Conservation (phyloP, 2,797 vertebrate species). For the Sparidentex hasta region DNA sequence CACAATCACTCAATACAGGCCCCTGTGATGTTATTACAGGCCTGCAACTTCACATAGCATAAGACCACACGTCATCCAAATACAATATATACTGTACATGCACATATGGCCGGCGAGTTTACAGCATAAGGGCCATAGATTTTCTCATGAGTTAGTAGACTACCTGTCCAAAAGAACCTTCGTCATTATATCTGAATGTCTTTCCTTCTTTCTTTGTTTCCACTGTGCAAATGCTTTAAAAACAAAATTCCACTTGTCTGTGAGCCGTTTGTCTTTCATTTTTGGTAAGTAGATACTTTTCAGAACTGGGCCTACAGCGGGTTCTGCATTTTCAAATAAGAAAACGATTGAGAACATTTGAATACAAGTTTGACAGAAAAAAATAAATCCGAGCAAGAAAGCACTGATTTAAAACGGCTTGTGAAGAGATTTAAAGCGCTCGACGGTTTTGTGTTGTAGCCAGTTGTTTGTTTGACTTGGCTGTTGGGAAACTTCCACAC, state of each 20-base stretch:
- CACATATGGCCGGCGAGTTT: slow-evolving; percentile 29
- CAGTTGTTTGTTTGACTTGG: slow-evolving; percentile 35
- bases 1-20: not conserved
- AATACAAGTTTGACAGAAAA: slow-evolving; percentile 1
- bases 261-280: slow-evolving; percentile 24
- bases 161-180: slow-evolving; percentile 13
- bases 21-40: slow-evolving; percentile 34
- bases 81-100: slow-evolving; percentile 8
- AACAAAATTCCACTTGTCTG: slow-evolving; percentile 9
- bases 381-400: not conserved
- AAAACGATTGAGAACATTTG: not conserved
- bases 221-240: not conserved
- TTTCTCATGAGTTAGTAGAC: slow-evolving; percentile 16
- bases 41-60: not conserved
- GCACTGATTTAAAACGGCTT: not conserved
- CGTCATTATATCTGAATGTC: slow-evolving; percentile 7
- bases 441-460: too few relatives aligned
- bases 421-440: not conserved
- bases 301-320: not conserved
- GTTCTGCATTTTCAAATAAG: not conserved
- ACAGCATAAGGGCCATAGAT: slow-evolving; percentile 8
- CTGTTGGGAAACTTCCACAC: slow-evolving; percentile 4
- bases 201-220: slow-evolving; percentile 28
- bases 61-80: slow-evolving; percentile 19
- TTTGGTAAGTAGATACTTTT: not conserved